A percentile compares a stretch with the other conserved stretches of the same genome.
Conservation (phyloP, 2,797 vertebrate species). For the Peromyscus eremicus region DNA sequence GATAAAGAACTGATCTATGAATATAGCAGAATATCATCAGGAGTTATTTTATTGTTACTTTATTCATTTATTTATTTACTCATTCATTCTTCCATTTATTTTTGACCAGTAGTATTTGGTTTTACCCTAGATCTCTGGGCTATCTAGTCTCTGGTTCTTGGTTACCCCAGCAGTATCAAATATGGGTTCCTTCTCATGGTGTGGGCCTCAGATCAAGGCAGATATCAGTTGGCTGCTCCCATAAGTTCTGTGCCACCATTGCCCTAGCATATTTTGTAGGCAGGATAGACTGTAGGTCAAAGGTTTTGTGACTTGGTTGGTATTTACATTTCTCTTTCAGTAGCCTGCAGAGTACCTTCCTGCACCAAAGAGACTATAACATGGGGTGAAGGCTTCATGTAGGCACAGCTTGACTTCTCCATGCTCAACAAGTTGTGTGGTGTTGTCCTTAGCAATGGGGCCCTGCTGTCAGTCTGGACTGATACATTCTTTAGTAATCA, state of each 20-base stretch:
- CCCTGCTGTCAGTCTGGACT: neutral
- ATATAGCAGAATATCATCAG: neutral
- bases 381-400: neutral
- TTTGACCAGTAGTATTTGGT: neutral
- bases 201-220: neutral
- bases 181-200: neutral
- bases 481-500: constrained; percentile 14
- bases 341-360: neutral
- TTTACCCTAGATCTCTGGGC: neutral
- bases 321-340: neutral
- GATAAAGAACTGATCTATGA: neutral
- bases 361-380: neutral
- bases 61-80: neutral
- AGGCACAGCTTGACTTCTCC: neutral
- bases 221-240: neutral
- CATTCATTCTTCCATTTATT: neutral
- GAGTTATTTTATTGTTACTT: neutral
- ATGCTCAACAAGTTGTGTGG: too few species aligned
- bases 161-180: neutral
- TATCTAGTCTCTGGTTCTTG: neutral
- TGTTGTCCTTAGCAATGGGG: too few species aligned
- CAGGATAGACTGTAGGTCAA: neutral
- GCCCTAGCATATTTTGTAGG: neutral
- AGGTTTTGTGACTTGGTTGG: neutral
- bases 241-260: neutral